Conservation (phyloP, 2,113 vertebrate genomes). For the Fukomys damarensis region DNA sequence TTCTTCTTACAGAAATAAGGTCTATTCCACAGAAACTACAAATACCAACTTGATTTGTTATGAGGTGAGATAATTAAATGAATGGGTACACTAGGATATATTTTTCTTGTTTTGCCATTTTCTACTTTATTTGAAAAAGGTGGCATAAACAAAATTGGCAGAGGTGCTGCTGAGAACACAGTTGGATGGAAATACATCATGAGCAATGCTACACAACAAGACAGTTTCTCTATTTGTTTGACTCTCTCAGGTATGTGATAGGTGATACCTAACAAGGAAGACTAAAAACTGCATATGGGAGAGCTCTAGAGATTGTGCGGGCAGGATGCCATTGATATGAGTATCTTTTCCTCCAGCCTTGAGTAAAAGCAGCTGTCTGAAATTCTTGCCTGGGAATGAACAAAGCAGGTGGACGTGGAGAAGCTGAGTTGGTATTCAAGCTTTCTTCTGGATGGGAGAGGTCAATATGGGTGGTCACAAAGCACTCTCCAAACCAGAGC, state of each 20-base stretch:
- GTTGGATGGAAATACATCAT: slow-evolving; percentile 50
- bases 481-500: neutral
- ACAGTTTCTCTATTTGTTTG: neutral
- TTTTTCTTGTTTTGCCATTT: slow-evolving; percentile 48
- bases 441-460: slow-evolving; percentile 17
- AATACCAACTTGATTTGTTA: neutral
- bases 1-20: neutral
- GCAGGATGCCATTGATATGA: slow-evolving; percentile 39
- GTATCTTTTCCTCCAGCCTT: neutral
- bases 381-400: slow-evolving; percentile 53
- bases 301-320: neutral
- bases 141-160: slow-evolving; percentile 53
- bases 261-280: slow-evolving; percentile 68
- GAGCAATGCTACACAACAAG: slow-evolving; percentile 56
- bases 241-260: slow-evolving; percentile 31
- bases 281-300: neutral
- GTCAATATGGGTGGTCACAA: slow-evolving; percentile 18
- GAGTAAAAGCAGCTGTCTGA: slow-evolving; percentile 42
- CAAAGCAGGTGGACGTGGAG: neutral
- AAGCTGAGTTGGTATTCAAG: slow-evolving; percentile 39
- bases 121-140: slow-evolving; percentile 47
- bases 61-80: neutral
- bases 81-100: neutral
- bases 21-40: neutral
- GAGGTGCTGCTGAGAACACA: slow-evolving; percentile 48